phyloP scores from a whole-genome alignment of 1,140 invertebrate species.

The Bradynema listronoti region DNA sequence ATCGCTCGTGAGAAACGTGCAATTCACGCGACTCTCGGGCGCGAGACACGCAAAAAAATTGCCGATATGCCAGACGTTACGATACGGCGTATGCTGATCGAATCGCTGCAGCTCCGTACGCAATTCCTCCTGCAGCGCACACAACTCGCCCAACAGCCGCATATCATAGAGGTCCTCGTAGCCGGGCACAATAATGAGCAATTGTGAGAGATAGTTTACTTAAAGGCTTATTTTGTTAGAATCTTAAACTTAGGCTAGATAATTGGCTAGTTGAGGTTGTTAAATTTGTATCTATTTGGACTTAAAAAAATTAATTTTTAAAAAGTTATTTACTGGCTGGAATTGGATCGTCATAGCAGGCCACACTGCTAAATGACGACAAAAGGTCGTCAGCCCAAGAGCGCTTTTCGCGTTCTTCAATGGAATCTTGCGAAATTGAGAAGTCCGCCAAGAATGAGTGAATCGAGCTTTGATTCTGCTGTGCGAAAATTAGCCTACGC shows the following conservation, averaged over 20 bases:
- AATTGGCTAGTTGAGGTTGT: not conserved
- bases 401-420: conserved; percentile 11
- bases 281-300: not conserved
- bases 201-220: conserved; percentile 55
- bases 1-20: conserved; percentile 35
- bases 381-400: conserved; percentile 54
- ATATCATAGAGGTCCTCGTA: conserved; percentile 38
- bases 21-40: conserved; percentile 42
- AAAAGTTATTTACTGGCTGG: conserved; percentile 46
- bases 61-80: conserved; percentile 50
- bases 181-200: conserved; percentile 43
- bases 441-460: no score
- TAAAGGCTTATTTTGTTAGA: conserved; percentile 12
- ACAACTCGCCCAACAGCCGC: conserved; percentile 44
- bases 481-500: no score
- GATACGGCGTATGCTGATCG: conserved; percentile 43
- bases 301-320: not conserved
- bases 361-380: conserved; percentile 38
- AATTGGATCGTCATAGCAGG: conserved; percentile 53
- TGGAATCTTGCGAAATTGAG: not conserved
- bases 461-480: no score
- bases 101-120: conserved; percentile 27
- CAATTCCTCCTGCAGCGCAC: conserved; percentile 43
- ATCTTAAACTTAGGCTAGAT: no score
- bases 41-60: conserved; percentile 51